These are phyloP conservation scores for Peribatodes rhomboidaria DNA, from an alignment of 2,888 invertebrate species.

Conservation along the genomic window DNA sequence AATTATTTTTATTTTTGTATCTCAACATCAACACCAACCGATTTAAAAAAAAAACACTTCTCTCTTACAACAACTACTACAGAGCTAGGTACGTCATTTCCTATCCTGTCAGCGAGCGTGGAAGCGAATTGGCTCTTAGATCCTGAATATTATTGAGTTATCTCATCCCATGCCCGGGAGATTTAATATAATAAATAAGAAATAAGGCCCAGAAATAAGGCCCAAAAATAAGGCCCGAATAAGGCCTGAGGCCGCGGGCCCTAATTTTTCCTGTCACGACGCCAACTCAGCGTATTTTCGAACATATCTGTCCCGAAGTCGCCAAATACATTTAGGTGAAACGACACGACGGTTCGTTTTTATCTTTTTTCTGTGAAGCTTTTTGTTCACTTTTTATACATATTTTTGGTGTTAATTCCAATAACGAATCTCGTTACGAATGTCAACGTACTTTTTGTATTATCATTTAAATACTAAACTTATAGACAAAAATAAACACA, in stretches of 20 bases:
- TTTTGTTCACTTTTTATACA: too few species aligned
- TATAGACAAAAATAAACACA: too few species aligned
- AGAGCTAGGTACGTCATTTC: conserved; percentile 11
- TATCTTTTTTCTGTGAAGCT: too few species aligned
- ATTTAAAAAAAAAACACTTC: too few species aligned
- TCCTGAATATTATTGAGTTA: conserved; percentile 32
- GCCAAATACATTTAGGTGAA: conserved; percentile 3
- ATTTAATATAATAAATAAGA: conserved; percentile 38
- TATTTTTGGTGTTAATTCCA: too few species aligned
- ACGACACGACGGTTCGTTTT: conserved; percentile 21
- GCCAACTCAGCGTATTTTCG: conserved; percentile 36
- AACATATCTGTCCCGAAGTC: conserved; percentile 25
- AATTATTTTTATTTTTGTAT: too few species aligned
- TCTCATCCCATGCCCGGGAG: conserved; percentile 23
- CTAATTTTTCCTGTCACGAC: conserved; percentile 34
- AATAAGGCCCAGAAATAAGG: conserved; percentile 27
- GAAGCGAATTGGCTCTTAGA: conserved; percentile 8
- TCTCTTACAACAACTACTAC: too few species aligned
- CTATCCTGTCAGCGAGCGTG: conserved; percentile 12
- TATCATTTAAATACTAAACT: too few species aligned
- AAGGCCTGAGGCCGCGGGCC: conserved; percentile 35
- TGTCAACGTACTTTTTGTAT: too few species aligned
- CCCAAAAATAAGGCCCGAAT: conserved; percentile 12
- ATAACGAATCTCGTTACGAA: too few species aligned
- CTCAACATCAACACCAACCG: too few species aligned